Conservation (phyloP, 2,113 vertebrate species). For the Ancistrus triradiatus region DNA sequence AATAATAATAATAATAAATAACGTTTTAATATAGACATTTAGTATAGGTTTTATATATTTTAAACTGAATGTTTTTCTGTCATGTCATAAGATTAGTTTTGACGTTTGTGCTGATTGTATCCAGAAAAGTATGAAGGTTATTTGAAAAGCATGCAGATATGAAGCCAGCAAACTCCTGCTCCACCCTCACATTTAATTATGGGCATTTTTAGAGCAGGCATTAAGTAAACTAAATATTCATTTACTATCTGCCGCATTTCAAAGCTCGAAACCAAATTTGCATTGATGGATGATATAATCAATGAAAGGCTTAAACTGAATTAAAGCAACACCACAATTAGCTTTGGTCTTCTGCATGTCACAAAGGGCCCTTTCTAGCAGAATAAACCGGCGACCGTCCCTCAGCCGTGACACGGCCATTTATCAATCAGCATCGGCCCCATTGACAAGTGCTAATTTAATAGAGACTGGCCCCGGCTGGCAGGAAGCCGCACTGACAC, state of each 20-base stretch:
- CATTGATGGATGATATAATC: conserved; percentile 44
- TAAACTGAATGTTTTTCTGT: too few species aligned
- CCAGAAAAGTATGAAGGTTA: too few species aligned
- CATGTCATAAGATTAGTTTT: too few species aligned
- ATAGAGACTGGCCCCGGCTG: conserved; percentile 93
- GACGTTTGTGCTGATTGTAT: too few species aligned
- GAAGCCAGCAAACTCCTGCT: not conserved
- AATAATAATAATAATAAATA: too few species aligned
- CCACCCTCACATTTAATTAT: conserved; percentile 19
- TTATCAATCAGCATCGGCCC: conserved; percentile 96
- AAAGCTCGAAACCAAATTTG: conserved; percentile 37
- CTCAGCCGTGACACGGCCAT: conserved; percentile 86
- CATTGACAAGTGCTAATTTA: conserved; percentile 98
- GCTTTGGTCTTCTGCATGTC: conserved; percentile 37
- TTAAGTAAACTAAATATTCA: conserved; percentile 27
- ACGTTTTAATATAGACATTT: too few species aligned
- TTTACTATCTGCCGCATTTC: conserved; percentile 21
- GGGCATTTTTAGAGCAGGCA: conserved; percentile 14
- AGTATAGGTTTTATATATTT: too few species aligned
- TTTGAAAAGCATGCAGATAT: not conserved
- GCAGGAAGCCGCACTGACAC: conserved; percentile 90
- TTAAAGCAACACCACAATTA: conserved; percentile 44
- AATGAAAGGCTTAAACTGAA: conserved; percentile 44
- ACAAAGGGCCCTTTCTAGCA: conserved; percentile 62
- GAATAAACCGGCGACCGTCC: conserved; percentile 81